Evolutionary conservation across 1,140 invertebrate genomes (phyloP).

Genomic region (Sycobia sp.): DNA sequence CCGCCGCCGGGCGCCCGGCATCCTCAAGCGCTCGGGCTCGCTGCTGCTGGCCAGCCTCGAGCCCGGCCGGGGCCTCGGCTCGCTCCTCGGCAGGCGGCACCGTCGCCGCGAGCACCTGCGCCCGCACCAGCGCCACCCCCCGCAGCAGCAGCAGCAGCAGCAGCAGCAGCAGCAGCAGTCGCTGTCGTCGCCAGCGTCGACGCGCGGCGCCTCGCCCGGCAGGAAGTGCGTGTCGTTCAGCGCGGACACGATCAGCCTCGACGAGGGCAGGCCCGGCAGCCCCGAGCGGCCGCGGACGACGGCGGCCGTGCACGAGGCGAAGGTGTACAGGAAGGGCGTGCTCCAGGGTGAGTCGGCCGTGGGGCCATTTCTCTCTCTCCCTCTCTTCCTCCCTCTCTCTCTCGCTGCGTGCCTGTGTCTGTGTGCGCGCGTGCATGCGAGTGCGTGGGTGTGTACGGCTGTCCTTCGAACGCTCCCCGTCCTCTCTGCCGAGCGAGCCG

Average conservation of each 20-base stretch:
- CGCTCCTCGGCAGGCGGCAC: neutral
- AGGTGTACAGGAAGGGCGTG: constrained; percentile 51
- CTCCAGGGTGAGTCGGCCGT: constrained; percentile 46
- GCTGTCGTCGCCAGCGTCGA: neutral
- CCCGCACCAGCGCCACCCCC: neutral
- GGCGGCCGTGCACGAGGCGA: constrained; percentile 54
- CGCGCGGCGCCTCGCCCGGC: constrained; percentile 36
- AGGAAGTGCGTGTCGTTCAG: constrained; percentile 58
- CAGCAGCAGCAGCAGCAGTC: no score
- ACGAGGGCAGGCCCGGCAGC: constrained; percentile 25
- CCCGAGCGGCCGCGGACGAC: no score
- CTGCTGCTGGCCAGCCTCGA: constrained; percentile 42
- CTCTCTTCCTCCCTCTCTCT: no score
- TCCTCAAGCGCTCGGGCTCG: constrained; percentile 45
- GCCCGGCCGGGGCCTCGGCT: no score
- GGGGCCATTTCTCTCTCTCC: no score
- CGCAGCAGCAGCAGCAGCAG: no score
- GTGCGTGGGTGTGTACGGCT: no score
- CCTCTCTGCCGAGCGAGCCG: no score
- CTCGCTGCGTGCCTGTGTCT: no score
- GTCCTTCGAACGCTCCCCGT: no score
- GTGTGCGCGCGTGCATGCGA: no score
- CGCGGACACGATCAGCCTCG: constrained; percentile 50
- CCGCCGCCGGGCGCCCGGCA: constrained; percentile 32
- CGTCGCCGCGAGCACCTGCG: no score